Base-by-base conservation (phyloP, 2,113 vertebrate genomes). In the Oostethus manadensis region DNA sequence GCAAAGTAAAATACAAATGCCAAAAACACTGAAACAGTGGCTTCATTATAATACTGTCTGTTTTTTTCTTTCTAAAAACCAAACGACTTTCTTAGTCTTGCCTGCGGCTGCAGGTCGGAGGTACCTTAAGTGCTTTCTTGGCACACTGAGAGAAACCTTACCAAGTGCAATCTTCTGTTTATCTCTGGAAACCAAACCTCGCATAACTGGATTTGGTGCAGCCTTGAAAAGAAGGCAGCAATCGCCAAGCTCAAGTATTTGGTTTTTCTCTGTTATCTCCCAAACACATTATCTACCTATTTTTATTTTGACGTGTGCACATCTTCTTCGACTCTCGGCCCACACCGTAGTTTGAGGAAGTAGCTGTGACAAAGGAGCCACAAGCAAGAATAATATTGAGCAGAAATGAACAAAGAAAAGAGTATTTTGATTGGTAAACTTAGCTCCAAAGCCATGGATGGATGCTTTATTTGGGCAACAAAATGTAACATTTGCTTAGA, bases 61-160 rank as follows among this genome's bases (percentile, higher is more conserved):
- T 17, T 53, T 71, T 29, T 35, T n/a, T 3, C 38, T 20, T 33
- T 68, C 40, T 35, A 33, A 58, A 71, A 46, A 22, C 8, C 3
- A 51, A 60, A 26, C 16, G 54, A 64, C 35, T 11, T 40, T 10
- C 60, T 61, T n/a, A 69, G 33, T 11, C 21, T 56, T 40, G 42
- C 20, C 23, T 59, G 10, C 8, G 40, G 57, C 20, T 38, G 44
- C 38, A 55, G 51, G 42, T 57, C 66, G 60, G 43, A 56, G 51
- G 60, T 53, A 56, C 61, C 58, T 64, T 72, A 66, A 68, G 68
- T 58, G 66, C 55, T 70, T 79, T 77, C 4, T 65, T 71, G 77
- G 71, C 63, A 77, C 46, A 68, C 29, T 15, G 29, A 66, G 17
- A 18, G 18, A 51, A 64, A 45, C 56, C 29, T 66, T 48, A 62